Evolutionary conservation across 2,797 vertebrate species (phyloP).

Genomic region (Pelobates cultripes): DNA sequence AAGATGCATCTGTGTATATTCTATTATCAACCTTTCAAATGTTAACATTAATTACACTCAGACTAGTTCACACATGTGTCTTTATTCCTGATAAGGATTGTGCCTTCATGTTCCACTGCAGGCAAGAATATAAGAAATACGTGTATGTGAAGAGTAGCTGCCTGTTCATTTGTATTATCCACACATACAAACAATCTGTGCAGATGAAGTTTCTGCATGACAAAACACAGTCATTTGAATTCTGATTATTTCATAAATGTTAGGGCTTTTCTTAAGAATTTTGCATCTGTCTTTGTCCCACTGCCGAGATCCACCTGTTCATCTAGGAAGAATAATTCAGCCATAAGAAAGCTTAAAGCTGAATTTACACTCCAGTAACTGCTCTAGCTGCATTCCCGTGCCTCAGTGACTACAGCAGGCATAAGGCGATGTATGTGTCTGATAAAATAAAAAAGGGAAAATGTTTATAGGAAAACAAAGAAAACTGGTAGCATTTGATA

Average conservation of each 20-base stretch:
- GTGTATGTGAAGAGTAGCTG: constrained; percentile 22
- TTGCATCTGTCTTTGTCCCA: constrained; percentile 52
- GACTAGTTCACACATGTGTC: background rate
- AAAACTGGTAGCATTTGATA: constrained; percentile 21
- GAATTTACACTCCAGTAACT: constrained; percentile 55
- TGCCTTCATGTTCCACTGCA: constrained; percentile 7
- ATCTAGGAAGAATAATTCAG: constrained; percentile 55
- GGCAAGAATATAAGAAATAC: constrained; percentile 25
- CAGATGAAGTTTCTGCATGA: constrained; percentile 48
- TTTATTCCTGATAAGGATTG: constrained; percentile 7
- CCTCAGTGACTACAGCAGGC: constrained; percentile 47
- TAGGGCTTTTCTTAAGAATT: constrained; percentile 50
- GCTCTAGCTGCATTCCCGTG: constrained; percentile 50
- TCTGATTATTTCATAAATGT: constrained; percentile 55
- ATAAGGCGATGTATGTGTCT: constrained; percentile 48
- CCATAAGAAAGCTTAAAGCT: constrained; percentile 57
- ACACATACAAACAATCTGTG: constrained; percentile 51
- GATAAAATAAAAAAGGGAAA: constrained; percentile 31
- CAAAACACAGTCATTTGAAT: constrained; percentile 55
- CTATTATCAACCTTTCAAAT: constrained; percentile 2
- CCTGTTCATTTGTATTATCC: constrained; percentile 47
- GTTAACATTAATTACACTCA: constrained; percentile 35
- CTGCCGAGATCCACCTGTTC: constrained; percentile 53
- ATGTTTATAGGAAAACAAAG: constrained; percentile 5
- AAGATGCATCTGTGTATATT: background rate